Evolutionary conservation across 2,888 invertebrate species (phyloP), one percentile per base, ranked within the genome.

Genomic region (Priocnemis perturbator): DNA sequence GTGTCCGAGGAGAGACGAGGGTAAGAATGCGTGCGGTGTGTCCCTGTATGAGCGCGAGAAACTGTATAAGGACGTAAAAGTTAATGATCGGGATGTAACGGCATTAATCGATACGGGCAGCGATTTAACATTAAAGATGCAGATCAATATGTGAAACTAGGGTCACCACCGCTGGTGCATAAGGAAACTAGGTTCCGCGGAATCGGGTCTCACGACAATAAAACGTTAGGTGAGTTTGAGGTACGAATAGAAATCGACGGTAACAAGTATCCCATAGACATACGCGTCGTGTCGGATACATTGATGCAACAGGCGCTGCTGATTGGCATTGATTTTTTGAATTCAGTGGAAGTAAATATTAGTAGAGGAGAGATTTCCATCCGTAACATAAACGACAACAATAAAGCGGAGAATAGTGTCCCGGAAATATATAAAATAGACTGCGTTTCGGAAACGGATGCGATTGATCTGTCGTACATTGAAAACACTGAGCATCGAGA

Each of bases 101-200:
- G 64, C 60, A 20, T 9, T 64, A 44, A 45, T 69, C 0, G 69
- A 69, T 14, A 60, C 64, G 0, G 64, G 52, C 7, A 69, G 64
- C 50, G 58, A 69, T 19, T 26, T 69, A 4, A 19, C 17, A 7
- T 23, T 69, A 20, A 64, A 62, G 26, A 17, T 23, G n/a, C 53
- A 52, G 15, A 67, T 0, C 48, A 62, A 4, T 60, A 69, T 14
- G 20, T 60, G 17, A 63, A 65, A 11, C 50, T 72, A 11, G 70
- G 71, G 2, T 26, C 30, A 9, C 67, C 69, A 19, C 17, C 5
- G n/a, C 19, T 63, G 44, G 50, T 69, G 14, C 53, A 45, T 9
- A 64, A 53, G 20, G 50, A 60, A 20, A 64, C 63, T 19, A 52
- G 60, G 59, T 73, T 76, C 55, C 58, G 37, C 2, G 73, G 73